A percentile compares a stretch with the other conserved stretches of the same genome.
phyloP scores from a whole-genome alignment of 2,888 invertebrate genomes.

The Platycnemis pennipes region DNA sequence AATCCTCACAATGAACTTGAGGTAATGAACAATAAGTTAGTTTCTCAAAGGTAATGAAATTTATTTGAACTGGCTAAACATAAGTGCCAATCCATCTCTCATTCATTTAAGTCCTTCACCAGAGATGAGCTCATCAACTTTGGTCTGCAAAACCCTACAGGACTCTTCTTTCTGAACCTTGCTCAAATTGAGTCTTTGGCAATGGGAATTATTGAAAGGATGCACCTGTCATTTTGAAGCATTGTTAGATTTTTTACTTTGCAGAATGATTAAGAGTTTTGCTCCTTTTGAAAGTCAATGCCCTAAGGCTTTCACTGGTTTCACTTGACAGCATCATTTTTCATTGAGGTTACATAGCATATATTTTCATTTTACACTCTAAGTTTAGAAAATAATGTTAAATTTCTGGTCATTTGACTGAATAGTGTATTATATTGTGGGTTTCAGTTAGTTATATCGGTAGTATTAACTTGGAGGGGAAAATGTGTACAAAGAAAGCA shows the following conservation, averaged over 20 bases:
- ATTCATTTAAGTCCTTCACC: background rate
- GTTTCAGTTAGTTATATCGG: slow-evolving; percentile 65
- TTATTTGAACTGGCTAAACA: too few relatives aligned
- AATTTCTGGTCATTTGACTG: slow-evolving; percentile 65
- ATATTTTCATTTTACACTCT: slow-evolving; percentile 57
- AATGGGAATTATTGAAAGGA: slow-evolving; percentile 2
- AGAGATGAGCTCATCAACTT: background rate
- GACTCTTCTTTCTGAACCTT: background rate
- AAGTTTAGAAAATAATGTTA: slow-evolving; percentile 62
- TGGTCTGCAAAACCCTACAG: background rate
- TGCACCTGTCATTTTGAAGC: background rate
- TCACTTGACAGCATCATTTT: slow-evolving; percentile 33
- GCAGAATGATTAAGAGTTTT: background rate
- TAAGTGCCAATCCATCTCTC: too few relatives aligned
- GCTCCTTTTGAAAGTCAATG: slow-evolving; percentile 14
- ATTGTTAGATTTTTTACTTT: background rate
- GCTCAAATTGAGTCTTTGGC: slow-evolving; percentile 40
- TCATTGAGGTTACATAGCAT: slow-evolving; percentile 39
- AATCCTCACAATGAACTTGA: too few relatives aligned
- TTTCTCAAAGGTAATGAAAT: too few relatives aligned
- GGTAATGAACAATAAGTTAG: too few relatives aligned
- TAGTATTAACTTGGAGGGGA: slow-evolving; percentile 59
- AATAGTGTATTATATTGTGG: slow-evolving; percentile 64
- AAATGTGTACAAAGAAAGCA: slow-evolving; percentile 67
- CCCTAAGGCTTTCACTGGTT: slow-evolving; percentile 16